phyloP scores from a whole-genome alignment of 2,888 invertebrate genomes.

The Eugnorisma glareosa region DNA sequence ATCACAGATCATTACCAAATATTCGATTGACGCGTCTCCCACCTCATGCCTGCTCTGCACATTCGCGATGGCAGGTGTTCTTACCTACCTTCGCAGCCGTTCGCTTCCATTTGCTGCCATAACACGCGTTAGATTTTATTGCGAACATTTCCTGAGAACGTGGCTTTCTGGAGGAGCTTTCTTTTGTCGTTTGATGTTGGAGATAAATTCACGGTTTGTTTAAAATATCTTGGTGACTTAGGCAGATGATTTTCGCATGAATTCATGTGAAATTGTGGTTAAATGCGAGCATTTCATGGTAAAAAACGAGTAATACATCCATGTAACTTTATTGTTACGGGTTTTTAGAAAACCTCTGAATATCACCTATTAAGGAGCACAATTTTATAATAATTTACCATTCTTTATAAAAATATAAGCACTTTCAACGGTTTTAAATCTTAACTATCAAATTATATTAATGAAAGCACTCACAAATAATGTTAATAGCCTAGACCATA shows the following conservation, averaged over 20 bases:
- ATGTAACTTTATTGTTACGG: background rate
- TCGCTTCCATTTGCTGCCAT: slow-evolving; percentile 20
- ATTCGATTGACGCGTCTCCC: slow-evolving; percentile 3
- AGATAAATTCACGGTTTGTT: slow-evolving; percentile 24
- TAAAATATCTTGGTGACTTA: slow-evolving; percentile 3
- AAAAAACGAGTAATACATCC: background rate
- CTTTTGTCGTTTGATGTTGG: slow-evolving; percentile 24
- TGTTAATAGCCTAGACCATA: too few species aligned
- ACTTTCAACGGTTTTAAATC: too few species aligned
- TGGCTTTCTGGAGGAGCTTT: slow-evolving; percentile 35
- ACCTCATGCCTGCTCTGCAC: slow-evolving; percentile 6
- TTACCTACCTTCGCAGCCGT: slow-evolving; percentile 25
- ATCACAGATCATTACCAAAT: slow-evolving; percentile 14
- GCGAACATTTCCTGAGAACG: slow-evolving; percentile 59
- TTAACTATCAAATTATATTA: too few species aligned
- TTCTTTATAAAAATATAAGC: too few species aligned
- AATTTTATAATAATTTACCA: too few species aligned
- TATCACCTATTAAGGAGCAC: too few species aligned
- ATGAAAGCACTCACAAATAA: too few species aligned
- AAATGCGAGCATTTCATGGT: background rate
- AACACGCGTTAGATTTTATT: slow-evolving; percentile 61
- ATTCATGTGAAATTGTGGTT: background rate
- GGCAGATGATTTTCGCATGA: background rate
- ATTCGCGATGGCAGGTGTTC: slow-evolving; percentile 46
- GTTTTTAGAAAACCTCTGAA: background rate